Evolutionary conservation across 2,888 invertebrate species (phyloP).

Genomic region (Myathropa florea): DNA sequence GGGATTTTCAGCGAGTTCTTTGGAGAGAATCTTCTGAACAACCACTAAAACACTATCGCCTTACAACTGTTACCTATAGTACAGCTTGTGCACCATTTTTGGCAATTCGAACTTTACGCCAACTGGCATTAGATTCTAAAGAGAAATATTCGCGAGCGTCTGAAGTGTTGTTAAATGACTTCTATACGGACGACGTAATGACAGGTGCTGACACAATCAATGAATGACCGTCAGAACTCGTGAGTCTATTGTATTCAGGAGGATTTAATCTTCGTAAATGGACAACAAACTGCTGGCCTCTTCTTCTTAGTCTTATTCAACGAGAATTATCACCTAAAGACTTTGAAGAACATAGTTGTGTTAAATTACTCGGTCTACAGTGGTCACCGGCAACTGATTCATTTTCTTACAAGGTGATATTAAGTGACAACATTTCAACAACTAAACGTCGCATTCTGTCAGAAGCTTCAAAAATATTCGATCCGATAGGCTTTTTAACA

Average conservation of each 20-base stretch:
- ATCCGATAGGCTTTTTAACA: no score
- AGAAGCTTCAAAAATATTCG: not conserved
- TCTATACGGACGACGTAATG: slow-evolving; percentile 72
- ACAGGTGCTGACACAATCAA: slow-evolving; percentile 46
- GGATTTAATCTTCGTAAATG: slow-evolving; percentile 25
- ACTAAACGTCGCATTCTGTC: slow-evolving; percentile 24
- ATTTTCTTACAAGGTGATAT: slow-evolving; percentile 41
- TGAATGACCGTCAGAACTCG: not conserved
- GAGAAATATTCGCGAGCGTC: slow-evolving; percentile 56
- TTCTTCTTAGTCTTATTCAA: slow-evolving; percentile 2
- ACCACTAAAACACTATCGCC: slow-evolving; percentile 36
- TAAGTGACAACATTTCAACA: not conserved
- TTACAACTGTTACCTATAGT: slow-evolving; percentile 58
- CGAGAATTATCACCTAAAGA: not conserved
- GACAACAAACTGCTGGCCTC: slow-evolving; percentile 19
- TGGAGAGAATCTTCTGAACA: slow-evolving; percentile 34
- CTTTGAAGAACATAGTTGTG: slow-evolving; percentile 1
- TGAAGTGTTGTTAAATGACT: slow-evolving; percentile 49
- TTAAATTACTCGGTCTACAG: slow-evolving; percentile 54
- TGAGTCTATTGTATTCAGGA: not conserved
- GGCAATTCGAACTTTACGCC: slow-evolving; percentile 50
- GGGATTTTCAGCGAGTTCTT: slow-evolving; percentile 52
- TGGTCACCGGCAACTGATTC: slow-evolving; percentile 48
- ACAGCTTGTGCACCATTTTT: slow-evolving; percentile 59
- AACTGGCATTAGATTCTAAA: slow-evolving; percentile 61